Conservation (phyloP, 2,797 vertebrate species). For the Tokudaia muenninki region DNA sequence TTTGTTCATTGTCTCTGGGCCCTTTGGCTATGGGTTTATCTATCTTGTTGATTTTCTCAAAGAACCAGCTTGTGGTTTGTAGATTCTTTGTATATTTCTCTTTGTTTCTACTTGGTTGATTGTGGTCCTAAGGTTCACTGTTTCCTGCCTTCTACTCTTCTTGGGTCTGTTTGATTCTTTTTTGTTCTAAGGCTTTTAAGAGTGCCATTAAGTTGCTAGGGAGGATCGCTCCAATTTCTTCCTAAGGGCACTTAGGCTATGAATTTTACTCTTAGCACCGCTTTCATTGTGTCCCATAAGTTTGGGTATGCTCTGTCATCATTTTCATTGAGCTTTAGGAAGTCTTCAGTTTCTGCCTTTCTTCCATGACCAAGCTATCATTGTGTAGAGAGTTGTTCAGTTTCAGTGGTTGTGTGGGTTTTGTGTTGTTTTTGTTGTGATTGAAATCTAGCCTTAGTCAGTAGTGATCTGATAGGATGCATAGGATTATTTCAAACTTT, state of each 20-base stretch:
- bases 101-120: neutral
- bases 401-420: neutral
- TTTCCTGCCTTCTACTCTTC: neutral
- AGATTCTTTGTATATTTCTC: neutral
- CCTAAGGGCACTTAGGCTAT: neutral
- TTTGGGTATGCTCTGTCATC: neutral
- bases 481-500: neutral
- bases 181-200: neutral
- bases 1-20: neutral
- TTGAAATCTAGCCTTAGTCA: neutral
- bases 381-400: neutral
- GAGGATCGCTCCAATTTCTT: neutral
- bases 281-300: neutral
- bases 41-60: neutral
- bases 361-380: neutral
- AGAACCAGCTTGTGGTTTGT: neutral
- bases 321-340: neutral
- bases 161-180: neutral
- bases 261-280: neutral
- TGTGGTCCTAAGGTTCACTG: neutral
- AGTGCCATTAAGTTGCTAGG: neutral
- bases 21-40: neutral
- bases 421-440: neutral
- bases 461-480: neutral
- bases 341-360: neutral